Evolutionary conservation across 2,797 vertebrate species (phyloP).

Genomic region (Coregonus sp.): DNA sequence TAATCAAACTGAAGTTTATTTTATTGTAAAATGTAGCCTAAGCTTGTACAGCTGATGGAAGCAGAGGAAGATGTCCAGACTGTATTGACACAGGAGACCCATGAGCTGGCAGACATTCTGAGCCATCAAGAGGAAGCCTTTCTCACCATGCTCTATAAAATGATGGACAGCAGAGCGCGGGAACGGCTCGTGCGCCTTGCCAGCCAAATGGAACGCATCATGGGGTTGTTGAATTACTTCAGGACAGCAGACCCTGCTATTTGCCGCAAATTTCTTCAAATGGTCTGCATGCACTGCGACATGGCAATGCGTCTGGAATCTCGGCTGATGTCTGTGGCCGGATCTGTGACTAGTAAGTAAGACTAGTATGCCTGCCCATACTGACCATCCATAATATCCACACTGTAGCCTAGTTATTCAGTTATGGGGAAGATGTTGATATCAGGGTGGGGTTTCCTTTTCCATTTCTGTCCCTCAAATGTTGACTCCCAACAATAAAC

Average conservation of each 20-base stretch:
- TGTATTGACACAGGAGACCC: slow-evolving; percentile 57
- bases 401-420: too few relatives aligned
- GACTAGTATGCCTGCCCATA: too few relatives aligned
- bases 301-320: slow-evolving; percentile 84
- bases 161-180: slow-evolving; percentile 53
- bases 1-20: too few relatives aligned
- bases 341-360: slow-evolving; percentile 42
- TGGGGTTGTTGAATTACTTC: slow-evolving; percentile 69
- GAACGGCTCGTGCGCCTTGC: background rate
- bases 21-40: too few relatives aligned
- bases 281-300: slow-evolving; percentile 74
- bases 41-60: slow-evolving; percentile 57
- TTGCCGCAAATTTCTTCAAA: slow-evolving; percentile 75
- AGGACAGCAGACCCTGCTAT: slow-evolving; percentile 26
- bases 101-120: slow-evolving; percentile 73
- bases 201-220: slow-evolving; percentile 13
- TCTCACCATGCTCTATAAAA: slow-evolving; percentile 46
- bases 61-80: slow-evolving; percentile 43
- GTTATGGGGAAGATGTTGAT: too few relatives aligned
- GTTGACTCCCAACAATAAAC: too few relatives aligned
- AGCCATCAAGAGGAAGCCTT: slow-evolving; percentile 44
- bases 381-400: too few relatives aligned
- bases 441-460: too few relatives aligned
- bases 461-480: too few relatives aligned
- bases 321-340: slow-evolving; percentile 75